Evolutionary conservation across 2,797 vertebrate genomes (phyloP), one percentile per base, ranked within the genome.

Genomic region (Tarsius wallacei): DNA sequence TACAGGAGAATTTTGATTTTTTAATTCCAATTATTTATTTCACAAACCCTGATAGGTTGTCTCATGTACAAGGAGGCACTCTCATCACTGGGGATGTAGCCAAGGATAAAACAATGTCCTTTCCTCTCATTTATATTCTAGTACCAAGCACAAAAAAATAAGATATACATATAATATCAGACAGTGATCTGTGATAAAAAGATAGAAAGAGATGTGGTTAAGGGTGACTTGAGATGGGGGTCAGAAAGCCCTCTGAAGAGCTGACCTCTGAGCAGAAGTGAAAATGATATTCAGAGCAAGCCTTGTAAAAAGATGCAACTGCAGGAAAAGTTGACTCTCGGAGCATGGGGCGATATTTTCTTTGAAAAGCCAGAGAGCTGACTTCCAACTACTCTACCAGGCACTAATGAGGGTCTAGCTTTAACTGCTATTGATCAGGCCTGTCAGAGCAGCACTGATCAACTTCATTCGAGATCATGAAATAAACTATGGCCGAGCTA

Each of bases 31-130:
- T 90, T 7, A 14, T 70, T 90, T 83, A 90, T 91, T 59, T 24
- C 87, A 86, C 16, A 86, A 59, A 84, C 42, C 10, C 10, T 88
- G 36, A 51, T 28, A 73, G 33, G 19, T 53, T 96, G 91, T 93
- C 22, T 87, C 73, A 63, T 4, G 17, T 63, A 26, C 80, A 33
- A 73, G 59, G 57, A 83, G 1, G 31, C 51, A n/a, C 49, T 42
- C 17, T 82, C 55, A 76, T 70, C 28, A 36, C 36, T 80, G 17
- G 22, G 31, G 16, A 74, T 21, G 1, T 7, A 82, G 22, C 10
- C 22, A 63, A 80, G 59, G 63, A 12, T 73, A 53, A 66, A 63
- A 78, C 26, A 49, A 70, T 31, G 24, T 17, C 26, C 10, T 33
- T 91, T 28, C 26, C 31, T 51, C 93, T 89, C 19, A 53, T 64